phyloP scores from a whole-genome alignment of 2,113 vertebrate genomes.

The Rhineura floridana region DNA sequence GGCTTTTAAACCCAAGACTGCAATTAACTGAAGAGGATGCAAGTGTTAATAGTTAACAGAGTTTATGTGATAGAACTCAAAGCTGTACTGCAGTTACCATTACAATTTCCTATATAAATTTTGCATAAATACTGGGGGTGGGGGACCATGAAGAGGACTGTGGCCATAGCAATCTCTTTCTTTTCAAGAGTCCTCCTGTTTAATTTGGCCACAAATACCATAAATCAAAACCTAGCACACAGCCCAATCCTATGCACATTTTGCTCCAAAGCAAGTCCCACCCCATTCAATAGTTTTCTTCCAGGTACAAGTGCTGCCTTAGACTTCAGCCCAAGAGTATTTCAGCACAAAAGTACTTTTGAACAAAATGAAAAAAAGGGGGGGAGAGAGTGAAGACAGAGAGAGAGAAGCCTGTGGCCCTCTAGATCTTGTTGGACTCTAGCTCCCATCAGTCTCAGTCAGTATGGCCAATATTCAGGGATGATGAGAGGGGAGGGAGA shows the following conservation, averaged over 20 bases:
- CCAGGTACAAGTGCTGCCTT: background rate
- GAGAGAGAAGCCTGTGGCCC: background rate
- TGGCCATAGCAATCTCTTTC: background rate
- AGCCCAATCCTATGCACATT: background rate
- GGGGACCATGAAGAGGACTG: background rate
- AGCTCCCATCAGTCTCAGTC: too few relatives aligned
- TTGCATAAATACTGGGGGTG: background rate
- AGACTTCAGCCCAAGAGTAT: background rate
- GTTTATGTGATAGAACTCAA: background rate
- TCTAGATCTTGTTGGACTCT: background rate
- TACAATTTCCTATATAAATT: background rate
- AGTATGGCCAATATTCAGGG: too few relatives aligned
- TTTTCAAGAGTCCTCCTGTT: background rate
- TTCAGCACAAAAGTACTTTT: background rate
- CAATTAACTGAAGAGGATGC: background rate
- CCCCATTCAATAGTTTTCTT: background rate
- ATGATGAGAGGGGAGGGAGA: too few relatives aligned
- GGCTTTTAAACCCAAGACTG: slow-evolving; percentile 4
- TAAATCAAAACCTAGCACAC: background rate
- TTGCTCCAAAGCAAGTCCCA: background rate
- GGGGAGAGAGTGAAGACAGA: background rate
- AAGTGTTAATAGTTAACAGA: slow-evolving; percentile 1
- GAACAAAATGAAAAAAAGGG: background rate
- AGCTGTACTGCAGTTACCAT: background rate
- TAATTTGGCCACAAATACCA: background rate